Conservation (phyloP, 2,888 invertebrate species). For the Anticlea derivata region DNA sequence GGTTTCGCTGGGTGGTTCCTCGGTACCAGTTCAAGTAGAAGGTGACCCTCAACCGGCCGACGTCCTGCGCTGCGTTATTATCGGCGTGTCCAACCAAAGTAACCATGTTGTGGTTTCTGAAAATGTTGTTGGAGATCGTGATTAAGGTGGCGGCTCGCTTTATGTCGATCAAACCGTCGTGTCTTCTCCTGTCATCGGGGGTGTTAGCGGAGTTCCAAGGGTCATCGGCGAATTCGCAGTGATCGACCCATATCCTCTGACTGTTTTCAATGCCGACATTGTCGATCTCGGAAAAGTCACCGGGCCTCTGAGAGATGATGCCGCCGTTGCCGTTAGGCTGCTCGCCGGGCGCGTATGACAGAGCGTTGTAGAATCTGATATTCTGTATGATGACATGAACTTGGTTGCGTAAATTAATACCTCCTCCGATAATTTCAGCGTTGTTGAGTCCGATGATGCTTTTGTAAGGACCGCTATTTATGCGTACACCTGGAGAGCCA, state of each 20-base stretch:
- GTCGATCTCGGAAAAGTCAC: constrained; percentile 22
- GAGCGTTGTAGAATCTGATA: constrained; percentile 23
- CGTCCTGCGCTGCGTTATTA: constrained; percentile 16
- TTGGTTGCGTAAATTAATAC: background rate
- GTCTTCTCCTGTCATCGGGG: constrained; percentile 16
- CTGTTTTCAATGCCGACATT: constrained; percentile 9
- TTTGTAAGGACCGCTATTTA: constrained; percentile 15
- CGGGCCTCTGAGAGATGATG: constrained; percentile 16
- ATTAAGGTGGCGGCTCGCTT: constrained; percentile 18
- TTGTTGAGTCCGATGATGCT: constrained; percentile 19
- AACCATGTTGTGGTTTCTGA: constrained; percentile 30
- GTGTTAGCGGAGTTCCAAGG: constrained; percentile 20
- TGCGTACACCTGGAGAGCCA: constrained; percentile 18
- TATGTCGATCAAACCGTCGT: constrained; percentile 31
- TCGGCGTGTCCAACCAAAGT: constrained; percentile 29
- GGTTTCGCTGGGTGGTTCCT: constrained; percentile 26
- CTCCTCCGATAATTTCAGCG: constrained; percentile 28
- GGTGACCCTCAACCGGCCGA: constrained; percentile 18
- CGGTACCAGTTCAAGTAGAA: constrained; percentile 30
- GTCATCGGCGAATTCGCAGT: constrained; percentile 32
- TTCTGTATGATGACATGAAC: constrained; percentile 22
- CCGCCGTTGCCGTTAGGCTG: constrained; percentile 28
- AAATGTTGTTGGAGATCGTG: constrained; percentile 28
- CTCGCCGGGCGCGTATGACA: constrained; percentile 27
- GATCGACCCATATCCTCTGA: constrained; percentile 18